Evolutionary conservation across 1,140 invertebrate genomes (phyloP), one percentile per base, ranked within the genome.

Genomic region (Campodea augens): DNA sequence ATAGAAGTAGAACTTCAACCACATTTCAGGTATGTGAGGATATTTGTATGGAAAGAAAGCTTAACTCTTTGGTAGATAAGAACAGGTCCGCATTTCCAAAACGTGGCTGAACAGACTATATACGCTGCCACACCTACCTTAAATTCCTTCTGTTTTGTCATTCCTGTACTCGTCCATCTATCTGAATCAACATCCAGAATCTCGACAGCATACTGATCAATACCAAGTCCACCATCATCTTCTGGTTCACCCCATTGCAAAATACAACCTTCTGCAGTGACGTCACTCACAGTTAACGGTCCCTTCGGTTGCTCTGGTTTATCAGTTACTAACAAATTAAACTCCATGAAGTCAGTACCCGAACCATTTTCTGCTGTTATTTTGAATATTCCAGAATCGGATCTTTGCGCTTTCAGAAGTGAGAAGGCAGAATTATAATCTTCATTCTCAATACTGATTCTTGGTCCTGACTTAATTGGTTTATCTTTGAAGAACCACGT

Each of bases 291-390:
- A 56, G 82, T 68, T 7, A 85, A 60, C 0, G 81, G 81, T 23
- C 81, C 81, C 53, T 78, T 74, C 0, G 80, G 78, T 55, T 75
- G 75, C 18, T 65, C 58, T 15, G 78, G 77, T 54, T 75, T 74
- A 46, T 82, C 78, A 37, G 93, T 65, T 36, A 98, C 89, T 54
- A 78, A 68, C 4, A 99, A 71, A 55, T 97, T 90, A 39, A 98
- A 72, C 50, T 95, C 87, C 1, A 92, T 91, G 25, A 78, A 74
- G 60, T 98, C 92, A 44, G 73, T 78, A 15, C 93, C 93, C 38
- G 83, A 89, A 49, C 90, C 82, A 58, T 98, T 98, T 56, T 78
- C n/a, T n/a, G n/a, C n/a, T n/a, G n/a, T n/a, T n/a, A n/a, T n/a
- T n/a, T n/a, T n/a, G n/a, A n/a, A n/a, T n/a, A n/a, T n/a, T n/a